These are phyloP conservation scores for Steinernema feltiae DNA, from an alignment of 1,140 invertebrate genomes.

Conservation along the genomic window DNA sequence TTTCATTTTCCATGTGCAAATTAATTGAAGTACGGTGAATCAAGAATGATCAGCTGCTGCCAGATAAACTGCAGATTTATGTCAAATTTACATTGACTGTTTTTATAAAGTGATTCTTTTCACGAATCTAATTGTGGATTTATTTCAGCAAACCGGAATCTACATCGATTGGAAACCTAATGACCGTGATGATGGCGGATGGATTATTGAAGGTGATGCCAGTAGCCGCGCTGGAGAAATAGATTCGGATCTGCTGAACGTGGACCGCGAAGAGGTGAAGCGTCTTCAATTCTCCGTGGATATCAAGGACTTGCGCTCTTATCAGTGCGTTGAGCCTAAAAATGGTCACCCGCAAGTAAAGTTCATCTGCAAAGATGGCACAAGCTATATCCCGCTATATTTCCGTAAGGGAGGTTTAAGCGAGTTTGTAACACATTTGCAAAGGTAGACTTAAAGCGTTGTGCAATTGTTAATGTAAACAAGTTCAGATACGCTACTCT, in stretches of 20 bases:
- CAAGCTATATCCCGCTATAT: conserved; percentile 29
- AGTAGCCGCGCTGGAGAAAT: neutral
- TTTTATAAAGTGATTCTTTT: too few relatives aligned
- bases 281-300: conserved; percentile 31
- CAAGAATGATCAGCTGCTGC: too few relatives aligned
- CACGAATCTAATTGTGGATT: neutral
- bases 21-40: too few relatives aligned
- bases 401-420: conserved; percentile 20
- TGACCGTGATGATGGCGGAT: conserved; percentile 26
- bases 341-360: conserved; percentile 24
- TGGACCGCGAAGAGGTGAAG: neutral
- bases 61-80: too few relatives aligned
- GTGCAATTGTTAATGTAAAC: too few relatives aligned
- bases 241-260: conserved; percentile 20
- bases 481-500: conserved; percentile 39
- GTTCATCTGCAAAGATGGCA: conserved; percentile 37
- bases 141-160: conserved; percentile 24
- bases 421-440: conserved; percentile 24
- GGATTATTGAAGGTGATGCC: conserved; percentile 23
- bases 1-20: too few relatives aligned
- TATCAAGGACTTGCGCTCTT: conserved; percentile 37
- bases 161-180: conserved; percentile 40
- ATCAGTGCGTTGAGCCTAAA: conserved; percentile 32
- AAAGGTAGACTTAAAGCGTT: conserved; percentile 17
- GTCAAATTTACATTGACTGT: too few relatives aligned